Base-by-base conservation (phyloP, 1,140 invertebrate species). In the Saxidomus purpurata region DNA sequence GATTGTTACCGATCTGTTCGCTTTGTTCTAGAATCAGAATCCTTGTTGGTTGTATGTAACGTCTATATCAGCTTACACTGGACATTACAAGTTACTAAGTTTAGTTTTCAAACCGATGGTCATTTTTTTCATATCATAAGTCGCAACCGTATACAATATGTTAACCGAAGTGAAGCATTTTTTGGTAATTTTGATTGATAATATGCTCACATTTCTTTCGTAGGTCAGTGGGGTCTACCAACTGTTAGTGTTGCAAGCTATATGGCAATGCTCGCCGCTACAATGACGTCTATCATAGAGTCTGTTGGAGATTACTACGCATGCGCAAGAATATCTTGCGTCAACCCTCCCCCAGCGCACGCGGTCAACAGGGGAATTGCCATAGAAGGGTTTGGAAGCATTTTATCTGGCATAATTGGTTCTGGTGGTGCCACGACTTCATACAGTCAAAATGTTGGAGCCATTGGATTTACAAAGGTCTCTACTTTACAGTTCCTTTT, bases 251-350 rank as follows among this genome's bases (percentile, higher is more conserved):
- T 97, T 13, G 97, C 97, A 0, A 97, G 97, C 0, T 97, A 98
- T 13, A 96, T 98, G 61, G 98, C 98, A 0, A 98, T 99, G 97
- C 92, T 98, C 63, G 98, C 98, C 9, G 98, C 98, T 0, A 97
- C 98, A 11, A 94, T 99, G 15, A 97, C 98, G 0, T 98, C 98
- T 67, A 98, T 98, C 0, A 97, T 98, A 9, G 98, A 99, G 95
- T 98, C 98, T 0, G 97, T 98, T 77, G 98, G 98, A 92, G 98
- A 98, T 95, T 98, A 98, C 95, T 98, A 98, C 80, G 98, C 98
- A 28, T 98, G 98, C 22, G 98, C 98, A 0, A 97, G 97, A 95
- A 98, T 98, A 97, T 97, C 98, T 87, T 93, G 93, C 34, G 98
- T 98, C 0, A 97, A 97, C 0, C 97, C 98, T 0, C 98, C 98